A percentile compares a stretch with the other conserved stretches of the same genome.
These are phyloP conservation scores for Mycteria americana DNA, from an alignment of 2,797 vertebrate species.

Conservation along the genomic window DNA sequence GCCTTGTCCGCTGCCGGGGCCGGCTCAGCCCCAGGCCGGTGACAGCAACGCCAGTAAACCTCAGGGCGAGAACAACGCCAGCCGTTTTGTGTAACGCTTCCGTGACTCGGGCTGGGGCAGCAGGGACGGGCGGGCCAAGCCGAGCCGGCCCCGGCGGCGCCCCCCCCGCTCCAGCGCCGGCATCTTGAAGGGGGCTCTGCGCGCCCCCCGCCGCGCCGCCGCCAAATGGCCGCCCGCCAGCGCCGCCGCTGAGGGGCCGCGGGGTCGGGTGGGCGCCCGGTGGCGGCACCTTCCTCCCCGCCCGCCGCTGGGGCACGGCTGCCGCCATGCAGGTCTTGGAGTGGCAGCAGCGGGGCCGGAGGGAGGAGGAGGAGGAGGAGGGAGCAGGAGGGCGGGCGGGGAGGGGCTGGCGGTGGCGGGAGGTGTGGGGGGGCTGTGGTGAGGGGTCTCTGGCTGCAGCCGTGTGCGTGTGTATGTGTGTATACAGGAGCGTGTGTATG, in stretches of 20 bases:
- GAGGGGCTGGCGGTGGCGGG: fast-evolving
- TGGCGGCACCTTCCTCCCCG: not conserved
- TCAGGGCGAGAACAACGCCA: not conserved
- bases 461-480: fast-evolving
- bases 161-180: fast-evolving
- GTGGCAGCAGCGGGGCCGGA: fast-evolving
- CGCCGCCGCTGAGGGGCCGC: fast-evolving
- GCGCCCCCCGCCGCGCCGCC: fast-evolving
- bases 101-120: too few relatives aligned
- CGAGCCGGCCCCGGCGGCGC: fast-evolving
- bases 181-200: not conserved
- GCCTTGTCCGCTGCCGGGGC: fast-evolving
- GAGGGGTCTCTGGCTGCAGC: not conserved
- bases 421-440: not conserved
- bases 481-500: too few relatives aligned
- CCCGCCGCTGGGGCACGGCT: fast-evolving
- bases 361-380: not conserved
- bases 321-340: not conserved
- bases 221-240: not conserved
- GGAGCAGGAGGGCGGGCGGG: not conserved
- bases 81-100: too few relatives aligned
- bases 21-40: too few relatives aligned
- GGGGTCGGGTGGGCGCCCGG: fast-evolving
- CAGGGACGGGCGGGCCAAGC: fast-evolving
- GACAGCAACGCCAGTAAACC: fast-evolving